These are phyloP conservation scores for Gisinianus flammeolus DNA, from an alignment of 2,888 invertebrate species.

Conservation along the genomic window DNA sequence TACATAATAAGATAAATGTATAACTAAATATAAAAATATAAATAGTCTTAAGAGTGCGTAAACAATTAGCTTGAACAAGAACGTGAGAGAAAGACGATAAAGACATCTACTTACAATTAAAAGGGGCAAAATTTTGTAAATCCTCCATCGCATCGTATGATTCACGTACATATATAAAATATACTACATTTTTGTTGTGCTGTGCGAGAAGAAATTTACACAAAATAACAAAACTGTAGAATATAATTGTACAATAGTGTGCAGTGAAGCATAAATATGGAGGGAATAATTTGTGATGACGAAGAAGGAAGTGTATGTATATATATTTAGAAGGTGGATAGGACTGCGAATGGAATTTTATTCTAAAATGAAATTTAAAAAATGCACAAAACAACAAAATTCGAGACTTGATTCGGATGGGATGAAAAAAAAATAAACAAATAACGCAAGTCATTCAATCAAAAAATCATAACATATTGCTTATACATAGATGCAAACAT, in stretches of 20 bases:
- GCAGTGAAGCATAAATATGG: neutral
- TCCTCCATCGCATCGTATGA: neutral
- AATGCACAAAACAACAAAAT: too few species aligned
- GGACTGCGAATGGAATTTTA: too few species aligned
- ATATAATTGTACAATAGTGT: too few species aligned
- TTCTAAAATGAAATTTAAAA: too few species aligned
- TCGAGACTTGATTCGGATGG: too few species aligned
- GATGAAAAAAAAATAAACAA: neutral
- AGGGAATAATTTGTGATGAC: neutral
- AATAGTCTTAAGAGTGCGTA: conserved; percentile 1
- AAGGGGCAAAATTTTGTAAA: neutral
- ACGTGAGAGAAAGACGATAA: conserved; percentile 18
- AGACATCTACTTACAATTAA: neutral
- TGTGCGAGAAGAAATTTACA: neutral
- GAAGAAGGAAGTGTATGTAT: neutral
- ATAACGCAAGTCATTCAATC: conserved; percentile 31
- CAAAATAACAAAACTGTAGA: neutral
- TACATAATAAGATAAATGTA: neutral
- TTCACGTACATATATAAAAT: too few species aligned
- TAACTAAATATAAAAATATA: neutral
- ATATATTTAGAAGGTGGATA: too few species aligned
- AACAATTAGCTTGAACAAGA: too few species aligned
- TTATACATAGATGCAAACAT: conserved; percentile 23
- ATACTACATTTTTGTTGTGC: neutral
- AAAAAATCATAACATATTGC: conserved; percentile 7